Evolutionary conservation across 2,797 vertebrate species (phyloP).

Genomic region (Ataeniobius toweri): DNA sequence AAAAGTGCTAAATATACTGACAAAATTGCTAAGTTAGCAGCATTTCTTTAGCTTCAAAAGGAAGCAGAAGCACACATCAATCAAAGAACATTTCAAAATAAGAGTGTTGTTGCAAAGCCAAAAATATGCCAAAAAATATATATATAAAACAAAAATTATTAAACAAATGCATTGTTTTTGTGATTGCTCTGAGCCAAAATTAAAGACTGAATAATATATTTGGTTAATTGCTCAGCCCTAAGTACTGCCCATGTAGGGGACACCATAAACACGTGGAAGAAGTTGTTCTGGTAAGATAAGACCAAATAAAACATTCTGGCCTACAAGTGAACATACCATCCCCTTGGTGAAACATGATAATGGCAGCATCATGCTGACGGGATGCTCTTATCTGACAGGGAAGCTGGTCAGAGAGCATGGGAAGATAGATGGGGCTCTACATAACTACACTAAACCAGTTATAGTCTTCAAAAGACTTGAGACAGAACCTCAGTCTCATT

Average conservation of each 20-base stretch:
- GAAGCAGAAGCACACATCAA: background rate
- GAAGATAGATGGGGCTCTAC: background rate
- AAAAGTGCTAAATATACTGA: background rate
- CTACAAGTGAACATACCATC: no score
- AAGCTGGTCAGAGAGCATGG: background rate
- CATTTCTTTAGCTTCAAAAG: background rate
- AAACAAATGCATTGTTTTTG: no score
- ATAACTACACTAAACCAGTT: background rate
- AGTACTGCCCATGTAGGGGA: no score
- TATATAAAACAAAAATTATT: background rate
- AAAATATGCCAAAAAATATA: background rate
- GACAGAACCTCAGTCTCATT: slow-evolving; percentile 20
- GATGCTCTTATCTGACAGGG: background rate
- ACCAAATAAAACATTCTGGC: background rate
- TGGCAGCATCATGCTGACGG: background rate
- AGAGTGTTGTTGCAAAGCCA: background rate
- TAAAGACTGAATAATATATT: background rate
- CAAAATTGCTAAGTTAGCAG: background rate
- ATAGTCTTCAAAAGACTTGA: background rate
- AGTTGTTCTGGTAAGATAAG: background rate
- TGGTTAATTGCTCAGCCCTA: no score
- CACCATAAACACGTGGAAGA: no score
- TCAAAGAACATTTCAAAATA: background rate
- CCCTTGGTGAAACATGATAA: background rate
- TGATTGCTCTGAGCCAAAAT: background rate